Evolutionary conservation across 2,797 vertebrate genomes (phyloP), one percentile per base, ranked within the genome.

Genomic region (Cyprinella venusta): DNA sequence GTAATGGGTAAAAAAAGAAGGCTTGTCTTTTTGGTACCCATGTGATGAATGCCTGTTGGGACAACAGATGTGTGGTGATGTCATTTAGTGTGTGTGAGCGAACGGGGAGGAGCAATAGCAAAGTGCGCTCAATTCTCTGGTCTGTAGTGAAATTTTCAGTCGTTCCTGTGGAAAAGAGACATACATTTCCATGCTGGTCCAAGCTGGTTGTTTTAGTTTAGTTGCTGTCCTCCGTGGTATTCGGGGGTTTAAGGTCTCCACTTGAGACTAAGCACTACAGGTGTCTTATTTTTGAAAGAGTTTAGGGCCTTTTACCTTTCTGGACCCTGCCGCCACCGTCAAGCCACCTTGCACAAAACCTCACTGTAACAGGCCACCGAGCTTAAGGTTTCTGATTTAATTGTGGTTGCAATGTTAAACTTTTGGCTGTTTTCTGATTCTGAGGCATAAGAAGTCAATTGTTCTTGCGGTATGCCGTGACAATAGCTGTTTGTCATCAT

Each of bases 11-110:
- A 42, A 54, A 72, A 81, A 82, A 86, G 76, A 89, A 88, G 88
- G 89, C 86, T 83, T 79, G 88, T 92, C 89, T 90, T 93, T 91
- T 92, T 89, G 93, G 89, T 91, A 91, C 92, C 91, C 89, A 91
- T 92, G 91, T 92, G 91, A 87, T 93, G 87, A 93, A 90, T 90
- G 90, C 93, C 92, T 94, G 91, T 92, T 92, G 93, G 92, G 92
- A 94, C 91, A 89, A 94, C 93, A 94, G 94, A 95, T 94, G 94
- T 94, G 93, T 89, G 90, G 92, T 94, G 93, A 94, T 94, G 94
- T 94, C 94, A 95, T 94, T 88, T 87, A 91, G 92, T 92, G 74
- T 79, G 93, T 90, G 91, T 89, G 81, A 38, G 86, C 21, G 80
- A 82, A 50, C 79, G 88, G 93, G 87, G 93, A 86, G 93, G 91